Conservation (phyloP, 2,888 invertebrate species). For the Clunio marinus region DNA sequence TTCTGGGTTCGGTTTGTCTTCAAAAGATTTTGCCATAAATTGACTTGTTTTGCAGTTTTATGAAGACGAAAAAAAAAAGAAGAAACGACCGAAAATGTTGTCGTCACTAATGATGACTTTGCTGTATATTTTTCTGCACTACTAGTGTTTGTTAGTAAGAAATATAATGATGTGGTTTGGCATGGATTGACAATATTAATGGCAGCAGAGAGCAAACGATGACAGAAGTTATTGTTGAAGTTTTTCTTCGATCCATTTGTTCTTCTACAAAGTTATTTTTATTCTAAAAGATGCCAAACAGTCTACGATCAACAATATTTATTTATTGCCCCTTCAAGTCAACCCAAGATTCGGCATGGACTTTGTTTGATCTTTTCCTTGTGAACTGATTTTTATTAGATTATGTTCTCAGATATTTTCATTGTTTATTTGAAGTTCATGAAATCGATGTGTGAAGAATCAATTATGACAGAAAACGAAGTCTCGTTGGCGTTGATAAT, state of each 20-base stretch:
- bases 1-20: background rate
- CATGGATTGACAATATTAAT: slow-evolving; percentile 10
- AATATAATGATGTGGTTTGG: slow-evolving; percentile 11
- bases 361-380: background rate
- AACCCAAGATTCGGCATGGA: background rate
- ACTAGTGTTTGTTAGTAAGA: background rate
- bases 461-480: background rate
- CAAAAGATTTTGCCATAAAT: slow-evolving; percentile 15
- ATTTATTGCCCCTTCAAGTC: slow-evolving; percentile 12
- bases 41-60: background rate
- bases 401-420: too few species aligned
- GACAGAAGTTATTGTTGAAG: background rate
- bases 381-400: too few species aligned
- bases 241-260: background rate
- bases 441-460: background rate
- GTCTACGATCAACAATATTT: slow-evolving; percentile 12
- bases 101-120: slow-evolving; percentile 9
- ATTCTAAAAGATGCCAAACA: slow-evolving; percentile 13
- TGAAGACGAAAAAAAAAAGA: background rate
- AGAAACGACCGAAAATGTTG: background rate
- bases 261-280: background rate
- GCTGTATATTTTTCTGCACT: slow-evolving; percentile 17
- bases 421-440: background rate
- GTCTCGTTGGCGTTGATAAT: slow-evolving; percentile 1
- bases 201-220: background rate